phyloP scores from a whole-genome alignment of 2,113 vertebrate species.

The Equus przewalskii region DNA sequence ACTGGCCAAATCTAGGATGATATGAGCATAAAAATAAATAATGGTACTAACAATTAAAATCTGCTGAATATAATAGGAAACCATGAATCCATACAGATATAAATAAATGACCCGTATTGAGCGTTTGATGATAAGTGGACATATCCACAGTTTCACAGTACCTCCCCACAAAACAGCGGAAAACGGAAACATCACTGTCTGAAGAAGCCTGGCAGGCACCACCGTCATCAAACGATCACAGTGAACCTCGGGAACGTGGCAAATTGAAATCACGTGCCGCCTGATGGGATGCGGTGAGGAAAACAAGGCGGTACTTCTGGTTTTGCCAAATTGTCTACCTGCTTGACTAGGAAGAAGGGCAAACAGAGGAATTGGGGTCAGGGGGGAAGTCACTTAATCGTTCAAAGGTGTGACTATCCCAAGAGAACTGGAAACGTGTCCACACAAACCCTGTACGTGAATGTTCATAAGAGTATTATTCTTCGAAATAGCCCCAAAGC shows the following conservation, averaged over 20 bases:
- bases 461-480: rapidly evolving
- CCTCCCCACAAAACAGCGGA: too few relatives aligned
- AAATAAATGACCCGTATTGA: background rate
- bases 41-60: background rate
- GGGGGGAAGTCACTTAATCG: background rate
- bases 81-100: background rate
- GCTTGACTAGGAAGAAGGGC: background rate
- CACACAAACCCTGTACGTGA: background rate
- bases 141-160: background rate
- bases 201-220: background rate
- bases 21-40: background rate
- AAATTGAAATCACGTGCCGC: too few relatives aligned
- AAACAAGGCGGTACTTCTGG: too few relatives aligned
- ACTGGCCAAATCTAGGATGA: too few relatives aligned
- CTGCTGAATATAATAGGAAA: background rate
- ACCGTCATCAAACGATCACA: rapidly evolving
- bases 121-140: background rate
- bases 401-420: too few relatives aligned
- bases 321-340: background rate
- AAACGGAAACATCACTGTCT: background rate
- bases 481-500: background rate
- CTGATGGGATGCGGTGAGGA: too few relatives aligned
- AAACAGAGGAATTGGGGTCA: background rate
- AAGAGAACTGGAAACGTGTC: background rate
- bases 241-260: too few relatives aligned